A percentile compares a stretch with the other conserved stretches of the same genome.
Evolutionary conservation across 2,797 vertebrate genomes (phyloP).

Genomic region (Neostethus bicornis): DNA sequence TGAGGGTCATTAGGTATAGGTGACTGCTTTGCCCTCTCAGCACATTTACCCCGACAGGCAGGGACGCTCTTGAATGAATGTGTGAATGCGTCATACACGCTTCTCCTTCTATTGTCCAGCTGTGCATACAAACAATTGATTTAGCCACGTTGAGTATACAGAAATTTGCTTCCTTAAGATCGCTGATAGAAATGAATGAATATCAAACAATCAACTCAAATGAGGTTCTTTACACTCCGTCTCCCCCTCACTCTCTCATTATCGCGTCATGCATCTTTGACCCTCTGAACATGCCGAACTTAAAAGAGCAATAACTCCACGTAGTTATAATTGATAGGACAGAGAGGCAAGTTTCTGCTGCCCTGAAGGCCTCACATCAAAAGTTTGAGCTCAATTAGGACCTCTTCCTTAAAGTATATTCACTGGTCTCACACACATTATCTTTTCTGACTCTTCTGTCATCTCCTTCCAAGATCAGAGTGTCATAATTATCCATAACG

Average conservation of each 20-base stretch:
- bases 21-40: constrained; percentile 52
- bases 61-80: not conserved
- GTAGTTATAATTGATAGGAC: constrained; percentile 53
- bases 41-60: constrained; percentile 11
- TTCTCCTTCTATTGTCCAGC: constrained; percentile 6
- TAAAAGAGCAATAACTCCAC: constrained; percentile 41
- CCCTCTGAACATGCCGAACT: constrained; percentile 28
- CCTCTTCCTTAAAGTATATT: constrained; percentile 20
- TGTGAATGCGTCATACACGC: constrained; percentile 4
- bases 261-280: constrained; percentile 38
- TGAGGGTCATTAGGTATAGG: constrained; percentile 74
- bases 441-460: constrained; percentile 20
- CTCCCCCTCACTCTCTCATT: constrained; percentile 28
- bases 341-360: constrained; percentile 23
- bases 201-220: constrained; percentile 6
- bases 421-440: constrained; percentile 26
- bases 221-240: constrained; percentile 1
- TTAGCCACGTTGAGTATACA: constrained; percentile 7
- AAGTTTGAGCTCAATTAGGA: constrained; percentile 63
- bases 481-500: constrained; percentile 41
- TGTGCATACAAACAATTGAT: constrained; percentile 6
- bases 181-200: not conserved
- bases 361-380: constrained; percentile 33
- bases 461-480: constrained; percentile 24
- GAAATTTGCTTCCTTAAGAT: not conserved